Percentiles rank a stretch among this genome's conserved stretches.
Conservation (phyloP, 2,113 vertebrate species). For the Boleophthalmus pectinirostris region DNA sequence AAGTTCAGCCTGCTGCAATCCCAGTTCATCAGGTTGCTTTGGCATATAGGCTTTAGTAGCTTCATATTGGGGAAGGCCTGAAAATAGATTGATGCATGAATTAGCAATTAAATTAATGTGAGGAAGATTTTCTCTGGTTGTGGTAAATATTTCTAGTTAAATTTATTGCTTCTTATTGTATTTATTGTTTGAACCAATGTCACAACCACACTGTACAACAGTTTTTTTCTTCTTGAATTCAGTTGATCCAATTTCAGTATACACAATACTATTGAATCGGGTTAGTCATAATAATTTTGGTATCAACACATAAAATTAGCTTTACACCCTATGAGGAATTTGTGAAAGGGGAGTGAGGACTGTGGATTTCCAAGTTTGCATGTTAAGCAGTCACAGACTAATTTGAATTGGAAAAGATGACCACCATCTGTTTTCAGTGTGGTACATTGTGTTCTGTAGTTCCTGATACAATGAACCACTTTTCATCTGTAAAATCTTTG, state of each 20-base stretch:
- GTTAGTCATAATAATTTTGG: no score
- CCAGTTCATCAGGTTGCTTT: conserved; percentile 85
- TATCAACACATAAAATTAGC: neutral
- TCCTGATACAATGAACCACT: neutral
- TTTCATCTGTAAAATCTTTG: neutral
- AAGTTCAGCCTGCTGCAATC: conserved; percentile 87
- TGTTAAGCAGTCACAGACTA: conserved; percentile 6
- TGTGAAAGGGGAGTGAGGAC: neutral
- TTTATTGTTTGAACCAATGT: neutral
- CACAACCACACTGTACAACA: neutral
- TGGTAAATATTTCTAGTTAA: neutral
- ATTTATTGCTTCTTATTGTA: neutral
- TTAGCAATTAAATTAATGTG: neutral
- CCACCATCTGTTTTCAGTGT: neutral
- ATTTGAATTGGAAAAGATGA: conserved; percentile 9
- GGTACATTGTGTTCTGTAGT: neutral
- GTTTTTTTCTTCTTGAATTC: no score
- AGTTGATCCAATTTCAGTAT: neutral
- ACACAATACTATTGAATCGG: no score
- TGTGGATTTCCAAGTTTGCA: neutral
- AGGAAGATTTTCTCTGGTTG: neutral
- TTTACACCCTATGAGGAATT: neutral
- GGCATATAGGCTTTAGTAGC: conserved; percentile 85
- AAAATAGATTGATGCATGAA: neutral
- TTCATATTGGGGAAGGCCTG: conserved; percentile 89